A percentile compares a stretch with the other conserved stretches of the same genome.
Evolutionary conservation across 2,113 vertebrate genomes (phyloP).

Genomic region (Gasterosteus aculeatus): DNA sequence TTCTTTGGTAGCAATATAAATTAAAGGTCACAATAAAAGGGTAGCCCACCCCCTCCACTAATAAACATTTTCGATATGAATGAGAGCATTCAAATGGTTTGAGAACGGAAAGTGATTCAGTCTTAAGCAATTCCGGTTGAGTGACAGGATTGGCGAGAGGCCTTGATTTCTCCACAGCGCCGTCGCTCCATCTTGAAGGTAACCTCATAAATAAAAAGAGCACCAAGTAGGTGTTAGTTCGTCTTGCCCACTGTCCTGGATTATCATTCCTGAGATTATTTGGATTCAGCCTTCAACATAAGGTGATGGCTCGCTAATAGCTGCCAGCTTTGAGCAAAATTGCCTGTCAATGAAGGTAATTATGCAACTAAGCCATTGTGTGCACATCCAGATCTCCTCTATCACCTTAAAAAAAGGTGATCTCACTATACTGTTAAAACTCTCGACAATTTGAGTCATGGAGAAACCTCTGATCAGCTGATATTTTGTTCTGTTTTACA

Average conservation of each 20-base stretch:
- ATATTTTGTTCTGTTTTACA: not conserved
- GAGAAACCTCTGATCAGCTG: conserved; percentile 4
- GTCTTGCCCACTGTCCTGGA: conserved; percentile 53
- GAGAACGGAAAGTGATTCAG: conserved; percentile 67
- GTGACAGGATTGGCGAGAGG: conserved; percentile 60
- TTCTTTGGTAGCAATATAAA: not conserved
- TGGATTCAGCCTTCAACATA: conserved; percentile 54
- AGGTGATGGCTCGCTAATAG: conserved; percentile 74
- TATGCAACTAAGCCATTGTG: conserved; percentile 64
- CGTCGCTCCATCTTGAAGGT: conserved; percentile 48
- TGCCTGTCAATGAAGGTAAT: conserved; percentile 76
- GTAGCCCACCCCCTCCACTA: not conserved
- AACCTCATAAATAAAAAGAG: conserved; percentile 68
- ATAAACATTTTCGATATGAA: not conserved
- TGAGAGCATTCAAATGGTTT: conserved; percentile 38
- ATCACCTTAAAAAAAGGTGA: conserved; percentile 27
- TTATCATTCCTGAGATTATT: conserved; percentile 66
- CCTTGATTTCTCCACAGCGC: conserved; percentile 62
- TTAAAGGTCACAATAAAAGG: not conserved
- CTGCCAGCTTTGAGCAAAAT: conserved; percentile 68
- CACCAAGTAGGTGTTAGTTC: conserved; percentile 68
- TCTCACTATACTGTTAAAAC: conserved; percentile 12
- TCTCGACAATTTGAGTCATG: conserved; percentile 15
- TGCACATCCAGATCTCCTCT: conserved; percentile 31
- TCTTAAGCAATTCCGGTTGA: conserved; percentile 62